A percentile compares a stretch with the other conserved stretches of the same genome.
Conservation (phyloP, 2,888 invertebrate species). For the Acanthosepion lycidas region DNA sequence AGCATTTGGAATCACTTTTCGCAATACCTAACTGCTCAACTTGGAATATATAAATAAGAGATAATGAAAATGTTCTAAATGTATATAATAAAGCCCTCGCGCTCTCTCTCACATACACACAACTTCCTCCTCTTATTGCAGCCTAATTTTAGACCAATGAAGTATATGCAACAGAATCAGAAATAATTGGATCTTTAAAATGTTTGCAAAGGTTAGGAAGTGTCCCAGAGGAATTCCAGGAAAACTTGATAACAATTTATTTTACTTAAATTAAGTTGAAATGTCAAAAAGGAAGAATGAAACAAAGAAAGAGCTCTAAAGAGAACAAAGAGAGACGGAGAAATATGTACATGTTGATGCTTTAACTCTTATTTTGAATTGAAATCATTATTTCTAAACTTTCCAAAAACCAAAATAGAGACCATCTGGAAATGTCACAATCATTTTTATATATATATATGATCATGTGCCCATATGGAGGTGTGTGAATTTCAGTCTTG, state of each 20-base stretch:
- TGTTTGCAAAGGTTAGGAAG: conserved; percentile 11
- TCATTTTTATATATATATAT: too few species aligned
- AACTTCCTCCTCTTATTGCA: neutral
- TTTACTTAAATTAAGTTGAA: neutral
- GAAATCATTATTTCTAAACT: too few species aligned
- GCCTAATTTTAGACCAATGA: neutral
- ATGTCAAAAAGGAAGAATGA: neutral
- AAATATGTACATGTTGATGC: neutral
- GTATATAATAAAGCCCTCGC: neutral
- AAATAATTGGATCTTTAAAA: conserved; percentile 23
- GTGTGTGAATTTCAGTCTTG: too few species aligned
- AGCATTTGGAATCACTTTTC: too few species aligned
- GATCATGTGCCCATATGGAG: too few species aligned
- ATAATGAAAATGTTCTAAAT: neutral
- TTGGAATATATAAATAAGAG: neutral
- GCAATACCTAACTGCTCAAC: too few species aligned
- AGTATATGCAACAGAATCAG: neutral
- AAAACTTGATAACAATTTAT: neutral
- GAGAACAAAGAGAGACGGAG: neutral
- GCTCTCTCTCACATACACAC: neutral
- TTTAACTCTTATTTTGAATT: too few species aligned
- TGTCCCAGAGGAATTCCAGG: conserved; percentile 3
- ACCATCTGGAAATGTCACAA: too few species aligned
- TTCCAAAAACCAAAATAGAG: too few species aligned
- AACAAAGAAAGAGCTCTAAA: neutral